A percentile compares a stretch with the other conserved stretches of the same genome.
phyloP scores from a whole-genome alignment of 2,113 vertebrate genomes.

The Colaptes auratus region DNA sequence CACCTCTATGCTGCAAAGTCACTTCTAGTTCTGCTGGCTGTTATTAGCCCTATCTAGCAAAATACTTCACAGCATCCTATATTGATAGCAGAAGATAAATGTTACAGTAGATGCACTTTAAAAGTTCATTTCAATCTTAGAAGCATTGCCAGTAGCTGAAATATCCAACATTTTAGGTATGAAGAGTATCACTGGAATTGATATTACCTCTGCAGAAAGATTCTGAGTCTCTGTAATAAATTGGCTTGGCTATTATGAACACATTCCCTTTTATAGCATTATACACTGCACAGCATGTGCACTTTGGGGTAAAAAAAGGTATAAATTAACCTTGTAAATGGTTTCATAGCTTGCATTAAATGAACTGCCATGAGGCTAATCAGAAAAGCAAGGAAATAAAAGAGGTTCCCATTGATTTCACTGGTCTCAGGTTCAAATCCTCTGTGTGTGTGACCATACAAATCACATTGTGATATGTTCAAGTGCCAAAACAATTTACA shows the following conservation, averaged over 20 bases:
- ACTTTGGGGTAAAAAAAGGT: neutral
- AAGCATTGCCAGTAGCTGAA: slow-evolving; percentile 19
- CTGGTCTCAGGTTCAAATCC: neutral
- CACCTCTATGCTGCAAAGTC: neutral
- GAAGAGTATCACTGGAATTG: slow-evolving; percentile 16
- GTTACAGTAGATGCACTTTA: slow-evolving; percentile 35
- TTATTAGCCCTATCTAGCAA: slow-evolving; percentile 38
- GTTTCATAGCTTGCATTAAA: slow-evolving; percentile 15
- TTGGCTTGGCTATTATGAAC: slow-evolving; percentile 14
- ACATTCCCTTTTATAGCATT: neutral
- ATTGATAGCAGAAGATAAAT: slow-evolving; percentile 49
- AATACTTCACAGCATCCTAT: slow-evolving; percentile 24
- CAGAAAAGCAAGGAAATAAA: neutral
- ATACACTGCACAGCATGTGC: neutral
- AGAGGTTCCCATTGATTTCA: slow-evolving; percentile 4
- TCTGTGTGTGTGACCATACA: neutral
- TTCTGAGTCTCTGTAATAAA: slow-evolving; percentile 1
- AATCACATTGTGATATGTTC: neutral
- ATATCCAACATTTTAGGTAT: neutral
- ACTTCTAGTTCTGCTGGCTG: slow-evolving; percentile 22
- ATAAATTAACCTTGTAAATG: slow-evolving; percentile 50
- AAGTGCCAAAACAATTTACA: neutral
- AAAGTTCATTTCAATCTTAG: slow-evolving; percentile 44
- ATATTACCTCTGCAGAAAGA: slow-evolving; percentile 14
- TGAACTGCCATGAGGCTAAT: slow-evolving; percentile 32